Percentiles rank a stretch among this genome's conserved stretches.
phyloP scores from a whole-genome alignment of 2,888 invertebrate genomes.

The Cataglyphis rosenhaueri region DNA sequence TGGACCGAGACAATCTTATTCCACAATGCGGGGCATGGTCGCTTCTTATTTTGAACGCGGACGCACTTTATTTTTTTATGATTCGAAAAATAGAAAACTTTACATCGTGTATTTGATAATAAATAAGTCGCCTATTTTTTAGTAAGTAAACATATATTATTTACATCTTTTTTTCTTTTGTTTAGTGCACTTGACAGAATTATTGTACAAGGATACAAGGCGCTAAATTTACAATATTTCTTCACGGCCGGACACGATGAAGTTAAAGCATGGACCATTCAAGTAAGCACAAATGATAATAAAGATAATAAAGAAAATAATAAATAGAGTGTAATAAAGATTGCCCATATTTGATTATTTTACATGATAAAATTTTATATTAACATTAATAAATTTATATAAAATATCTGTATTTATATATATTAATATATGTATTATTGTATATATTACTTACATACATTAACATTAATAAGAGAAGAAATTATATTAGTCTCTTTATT shows the following conservation, averaged over 20 bases:
- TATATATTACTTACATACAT: neutral
- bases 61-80: constrained; percentile 67
- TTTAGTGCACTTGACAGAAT: constrained; percentile 97
- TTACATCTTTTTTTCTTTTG: constrained; percentile 66
- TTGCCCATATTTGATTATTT: neutral
- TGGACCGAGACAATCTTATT: constrained; percentile 83
- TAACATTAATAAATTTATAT: neutral
- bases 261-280: constrained; percentile 99
- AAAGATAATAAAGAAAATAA: neutral
- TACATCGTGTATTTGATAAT: neutral
- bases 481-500: neutral
- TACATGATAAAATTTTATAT: neutral
- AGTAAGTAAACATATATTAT: neutral
- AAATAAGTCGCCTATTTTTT: neutral
- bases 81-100: constrained; percentile 44
- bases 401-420: neutral
- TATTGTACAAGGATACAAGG: constrained; percentile 98
- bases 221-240: constrained; percentile 98
- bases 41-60: constrained; percentile 75
- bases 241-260: constrained; percentile 99
- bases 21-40: constrained; percentile 73
- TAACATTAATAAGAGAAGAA: constrained; percentile 3
- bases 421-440: neutral
- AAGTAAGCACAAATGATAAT: constrained; percentile 87
- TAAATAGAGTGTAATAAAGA: constrained; percentile 27